Evolutionary conservation across 2,888 invertebrate species (phyloP).

Genomic region (Pristionchus maxplancki): DNA sequence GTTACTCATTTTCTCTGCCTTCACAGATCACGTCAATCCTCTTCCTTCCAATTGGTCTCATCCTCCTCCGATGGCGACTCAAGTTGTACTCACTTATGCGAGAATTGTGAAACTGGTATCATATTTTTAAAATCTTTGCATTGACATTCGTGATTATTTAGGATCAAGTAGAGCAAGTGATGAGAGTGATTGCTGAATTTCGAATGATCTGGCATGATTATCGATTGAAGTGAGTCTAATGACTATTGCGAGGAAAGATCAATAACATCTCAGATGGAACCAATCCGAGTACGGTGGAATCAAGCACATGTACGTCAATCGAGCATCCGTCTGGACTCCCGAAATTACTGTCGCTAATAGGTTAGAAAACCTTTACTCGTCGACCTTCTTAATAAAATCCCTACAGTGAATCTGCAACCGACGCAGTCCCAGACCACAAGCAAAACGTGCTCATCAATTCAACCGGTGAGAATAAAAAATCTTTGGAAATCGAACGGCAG

Average conservation of each 20-base stretch:
- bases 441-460: constrained; percentile 51
- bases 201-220: constrained; percentile 49
- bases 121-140: not conserved
- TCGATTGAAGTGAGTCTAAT: constrained; percentile 24
- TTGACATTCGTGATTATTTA: not conserved
- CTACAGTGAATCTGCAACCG: constrained; percentile 37
- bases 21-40: constrained; percentile 11
- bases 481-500: not conserved
- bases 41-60: constrained; percentile 44
- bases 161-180: constrained; percentile 50
- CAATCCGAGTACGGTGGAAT: constrained; percentile 46
- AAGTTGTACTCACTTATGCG: constrained; percentile 46
- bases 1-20: not conserved
- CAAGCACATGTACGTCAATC: constrained; percentile 49
- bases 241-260: no score
- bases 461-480: not conserved
- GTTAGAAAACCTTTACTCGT: not conserved
- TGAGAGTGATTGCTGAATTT: constrained; percentile 45
- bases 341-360: constrained; percentile 48
- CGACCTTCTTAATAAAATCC: not conserved
- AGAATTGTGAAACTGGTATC: constrained; percentile 50
- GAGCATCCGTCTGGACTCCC: constrained; percentile 37
- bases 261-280: not conserved
- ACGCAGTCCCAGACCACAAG: constrained; percentile 47
- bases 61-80: constrained; percentile 50